Percentiles rank a stretch among this genome's conserved stretches.
Evolutionary conservation across 2,113 vertebrate species (phyloP).

Genomic region (Campylomormyrus numenius): DNA sequence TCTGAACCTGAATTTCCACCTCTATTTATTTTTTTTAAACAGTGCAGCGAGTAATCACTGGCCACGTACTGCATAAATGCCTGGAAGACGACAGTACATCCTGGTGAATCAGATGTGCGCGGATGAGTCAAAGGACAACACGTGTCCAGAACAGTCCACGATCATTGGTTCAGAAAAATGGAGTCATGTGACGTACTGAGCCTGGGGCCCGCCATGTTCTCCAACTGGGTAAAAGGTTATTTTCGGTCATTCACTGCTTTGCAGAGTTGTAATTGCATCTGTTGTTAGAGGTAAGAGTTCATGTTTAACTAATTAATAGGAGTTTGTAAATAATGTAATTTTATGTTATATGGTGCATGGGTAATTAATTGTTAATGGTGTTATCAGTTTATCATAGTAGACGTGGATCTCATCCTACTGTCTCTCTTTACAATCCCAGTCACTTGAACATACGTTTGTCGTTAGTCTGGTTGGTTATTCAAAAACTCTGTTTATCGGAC

Average conservation of each 20-base stretch:
- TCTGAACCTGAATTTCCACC: neutral
- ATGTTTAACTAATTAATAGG: neutral
- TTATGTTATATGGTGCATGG: neutral
- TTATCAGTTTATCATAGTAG: neutral
- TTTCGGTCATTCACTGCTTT: constrained; percentile 55
- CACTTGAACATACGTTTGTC: neutral
- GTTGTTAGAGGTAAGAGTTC: constrained; percentile 43
- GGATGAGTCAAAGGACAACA: neutral
- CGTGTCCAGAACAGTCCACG: neutral
- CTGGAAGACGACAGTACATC: neutral
- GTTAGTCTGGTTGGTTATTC: neutral
- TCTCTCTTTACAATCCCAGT: neutral
- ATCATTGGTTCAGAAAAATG: constrained; percentile 61
- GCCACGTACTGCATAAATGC: neutral
- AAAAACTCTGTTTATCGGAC: neutral
- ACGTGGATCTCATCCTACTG: neutral
- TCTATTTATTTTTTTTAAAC: neutral
- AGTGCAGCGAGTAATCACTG: neutral
- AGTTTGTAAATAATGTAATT: neutral
- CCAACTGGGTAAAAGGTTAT: constrained; percentile 52
- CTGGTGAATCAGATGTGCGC: neutral
- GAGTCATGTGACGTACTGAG: constrained; percentile 66
- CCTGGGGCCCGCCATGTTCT: constrained; percentile 36
- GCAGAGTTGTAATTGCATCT: neutral
- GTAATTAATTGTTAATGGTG: neutral